Percentiles rank a stretch among this genome's conserved stretches.
These are phyloP conservation scores for Chionis minor DNA, from an alignment of 2,113 vertebrate species.

Conservation along the genomic window DNA sequence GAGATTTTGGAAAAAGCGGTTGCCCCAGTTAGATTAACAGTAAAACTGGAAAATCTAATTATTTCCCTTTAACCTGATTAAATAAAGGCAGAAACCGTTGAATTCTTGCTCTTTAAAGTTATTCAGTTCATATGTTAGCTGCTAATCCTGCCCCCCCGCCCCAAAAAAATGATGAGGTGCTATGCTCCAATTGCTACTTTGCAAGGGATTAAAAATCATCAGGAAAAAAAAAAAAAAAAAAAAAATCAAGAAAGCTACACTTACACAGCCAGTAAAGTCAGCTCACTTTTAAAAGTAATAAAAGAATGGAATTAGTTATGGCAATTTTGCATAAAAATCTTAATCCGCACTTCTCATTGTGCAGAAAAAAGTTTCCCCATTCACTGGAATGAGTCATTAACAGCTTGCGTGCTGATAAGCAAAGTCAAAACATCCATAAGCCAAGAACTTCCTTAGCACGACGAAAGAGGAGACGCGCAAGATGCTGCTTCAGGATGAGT, in stretches of 20 bases:
- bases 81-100: not conserved
- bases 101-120: not conserved
- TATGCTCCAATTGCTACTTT: not conserved
- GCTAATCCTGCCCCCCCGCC: fast-evolving
- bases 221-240: not conserved
- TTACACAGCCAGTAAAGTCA: not conserved
- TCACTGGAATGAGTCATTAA: not conserved
- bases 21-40: not conserved
- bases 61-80: not conserved
- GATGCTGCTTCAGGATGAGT: not conserved
- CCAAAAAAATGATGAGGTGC: not conserved
- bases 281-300: not conserved
- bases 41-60: not conserved
- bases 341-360: not conserved
- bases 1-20: not conserved
- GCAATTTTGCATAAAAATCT: not conserved
- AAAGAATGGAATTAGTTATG: not conserved
- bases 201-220: slow-evolving; percentile 11
- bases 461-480: not conserved
- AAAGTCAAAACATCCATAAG: not conserved
- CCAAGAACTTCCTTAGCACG: not conserved
- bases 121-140: not conserved
- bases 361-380: not conserved
- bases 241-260: not conserved
- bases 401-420: not conserved